Conservation (phyloP, 2,113 vertebrate species). For the Cryptomyrus ogoouensis region DNA sequence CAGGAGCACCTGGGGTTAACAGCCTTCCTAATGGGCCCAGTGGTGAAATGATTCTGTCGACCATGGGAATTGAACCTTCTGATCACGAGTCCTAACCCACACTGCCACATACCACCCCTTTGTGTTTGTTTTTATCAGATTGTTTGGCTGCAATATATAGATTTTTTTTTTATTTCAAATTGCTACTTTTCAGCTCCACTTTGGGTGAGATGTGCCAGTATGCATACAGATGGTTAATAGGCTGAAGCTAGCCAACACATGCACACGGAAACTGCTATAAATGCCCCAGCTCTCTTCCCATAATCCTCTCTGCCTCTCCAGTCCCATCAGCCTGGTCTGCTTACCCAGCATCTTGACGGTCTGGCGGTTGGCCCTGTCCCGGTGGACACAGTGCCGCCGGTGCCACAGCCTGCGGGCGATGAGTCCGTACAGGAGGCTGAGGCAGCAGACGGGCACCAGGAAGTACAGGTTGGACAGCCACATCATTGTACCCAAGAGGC, state of each 20-base stretch:
- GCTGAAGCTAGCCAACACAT: not conserved
- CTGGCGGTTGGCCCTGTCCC: constrained; percentile 55
- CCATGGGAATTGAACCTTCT: not conserved
- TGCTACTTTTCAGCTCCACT: not conserved
- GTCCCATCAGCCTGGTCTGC: not conserved
- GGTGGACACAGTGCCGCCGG: constrained; percentile 48
- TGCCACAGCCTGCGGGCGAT: constrained; percentile 61
- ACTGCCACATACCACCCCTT: not conserved
- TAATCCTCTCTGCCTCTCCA: not conserved
- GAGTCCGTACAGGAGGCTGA: constrained; percentile 61
- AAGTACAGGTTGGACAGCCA: constrained; percentile 69
- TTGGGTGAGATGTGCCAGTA: not conserved
- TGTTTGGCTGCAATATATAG: not conserved
- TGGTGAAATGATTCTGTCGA: not conserved
- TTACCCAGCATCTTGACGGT: constrained; percentile 69
- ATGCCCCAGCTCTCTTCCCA: not conserved
- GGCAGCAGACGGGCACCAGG: constrained; percentile 57
- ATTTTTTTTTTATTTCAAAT: not conserved
- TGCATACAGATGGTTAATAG: not conserved
- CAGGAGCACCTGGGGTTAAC: not conserved
- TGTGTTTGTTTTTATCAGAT: not conserved
- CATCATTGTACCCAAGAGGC: constrained; percentile 64
- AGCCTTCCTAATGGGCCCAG: not conserved
- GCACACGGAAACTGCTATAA: not conserved
- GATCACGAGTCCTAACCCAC: not conserved